Percentiles rank a stretch among this genome's conserved stretches.
Conservation (phyloP, 1,140 invertebrate species). For the Kradibia gibbosae region DNA sequence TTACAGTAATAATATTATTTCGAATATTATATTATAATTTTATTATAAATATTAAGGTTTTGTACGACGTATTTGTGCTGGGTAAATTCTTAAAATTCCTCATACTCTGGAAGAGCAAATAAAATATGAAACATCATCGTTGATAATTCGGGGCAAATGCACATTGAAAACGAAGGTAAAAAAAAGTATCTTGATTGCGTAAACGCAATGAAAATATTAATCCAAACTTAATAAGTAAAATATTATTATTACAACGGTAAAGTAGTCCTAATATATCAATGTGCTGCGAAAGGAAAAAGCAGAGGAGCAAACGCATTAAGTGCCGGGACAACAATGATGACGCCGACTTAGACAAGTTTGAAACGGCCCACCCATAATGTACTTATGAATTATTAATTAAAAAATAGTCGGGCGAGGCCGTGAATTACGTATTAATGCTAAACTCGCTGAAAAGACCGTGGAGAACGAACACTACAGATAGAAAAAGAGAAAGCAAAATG, state of each 20-base stretch:
- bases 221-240: background rate
- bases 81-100: background rate
- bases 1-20: too few species aligned
- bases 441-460: slow-evolving; percentile 23
- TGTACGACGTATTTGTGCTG: too few species aligned
- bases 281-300: slow-evolving; percentile 9
- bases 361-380: slow-evolving; percentile 49
- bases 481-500: background rate
- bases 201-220: background rate
- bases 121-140: background rate
- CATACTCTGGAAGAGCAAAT: background rate
- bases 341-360: background rate
- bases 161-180: background rate
- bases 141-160: background rate
- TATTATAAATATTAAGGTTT: too few species aligned
- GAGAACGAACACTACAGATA: background rate
- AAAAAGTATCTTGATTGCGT: background rate
- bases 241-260: slow-evolving; percentile 3
- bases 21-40: too few species aligned
- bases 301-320: slow-evolving; percentile 2
- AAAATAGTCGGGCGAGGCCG: slow-evolving; percentile 35
- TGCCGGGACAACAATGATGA: background rate
- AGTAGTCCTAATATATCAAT: background rate
- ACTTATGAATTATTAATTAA: slow-evolving; percentile 62
- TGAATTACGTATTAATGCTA: slow-evolving; percentile 33